Evolutionary conservation across 2,797 vertebrate genomes (phyloP).

Genomic region (Thunnus albacares): DNA sequence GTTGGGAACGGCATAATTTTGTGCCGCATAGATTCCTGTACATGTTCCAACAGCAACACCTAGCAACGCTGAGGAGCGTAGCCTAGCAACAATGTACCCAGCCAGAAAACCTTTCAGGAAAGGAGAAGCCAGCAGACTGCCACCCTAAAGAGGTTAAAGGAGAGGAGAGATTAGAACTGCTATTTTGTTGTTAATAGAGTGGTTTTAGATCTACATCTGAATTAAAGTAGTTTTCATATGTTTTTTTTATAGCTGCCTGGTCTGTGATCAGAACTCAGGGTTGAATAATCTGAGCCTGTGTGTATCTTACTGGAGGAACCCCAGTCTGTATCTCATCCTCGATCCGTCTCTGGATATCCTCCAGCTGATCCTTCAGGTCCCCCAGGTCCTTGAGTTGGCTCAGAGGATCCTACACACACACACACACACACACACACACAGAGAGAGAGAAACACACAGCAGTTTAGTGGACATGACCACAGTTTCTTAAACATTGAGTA

Average conservation of each 20-base stretch:
- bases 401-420: slow-evolving; percentile 84
- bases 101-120: slow-evolving; percentile 96
- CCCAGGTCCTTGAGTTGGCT: slow-evolving; percentile 92
- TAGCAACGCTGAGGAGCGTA: slow-evolving; percentile 91
- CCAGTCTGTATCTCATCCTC: slow-evolving; percentile 93
- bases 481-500: not conserved
- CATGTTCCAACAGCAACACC: slow-evolving; percentile 92
- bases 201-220: not conserved
- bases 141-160: slow-evolving; percentile 83
- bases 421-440: not conserved
- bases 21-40: slow-evolving; percentile 92
- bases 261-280: not conserved
- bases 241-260: not conserved
- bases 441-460: not conserved
- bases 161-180: slow-evolving; percentile 9
- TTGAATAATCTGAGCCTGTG: not conserved
- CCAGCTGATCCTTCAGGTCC: slow-evolving; percentile 93
- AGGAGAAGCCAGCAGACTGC: slow-evolving; percentile 92
- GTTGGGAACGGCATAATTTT: slow-evolving; percentile 90
- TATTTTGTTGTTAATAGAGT: not conserved
- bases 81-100: slow-evolving; percentile 92
- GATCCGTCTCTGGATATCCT: slow-evolving; percentile 90
- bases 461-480: not conserved
- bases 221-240: not conserved
- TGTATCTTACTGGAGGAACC: slow-evolving; percentile 88